phyloP scores from a whole-genome alignment of 1,140 invertebrate genomes.

The Neodiprion fabricii region DNA sequence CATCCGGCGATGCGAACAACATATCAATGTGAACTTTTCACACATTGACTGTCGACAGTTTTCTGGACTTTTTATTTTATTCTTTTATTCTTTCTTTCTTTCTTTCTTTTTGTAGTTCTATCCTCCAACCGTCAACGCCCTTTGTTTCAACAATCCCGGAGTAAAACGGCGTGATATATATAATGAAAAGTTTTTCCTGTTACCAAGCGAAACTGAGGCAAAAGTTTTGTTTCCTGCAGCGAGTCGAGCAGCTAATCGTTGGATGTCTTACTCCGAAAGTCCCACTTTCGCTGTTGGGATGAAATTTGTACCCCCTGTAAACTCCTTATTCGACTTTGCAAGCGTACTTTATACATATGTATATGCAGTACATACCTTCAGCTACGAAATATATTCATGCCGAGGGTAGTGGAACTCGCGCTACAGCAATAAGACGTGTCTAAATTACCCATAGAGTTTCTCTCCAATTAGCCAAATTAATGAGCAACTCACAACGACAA shows the following conservation, averaged over 20 bases:
- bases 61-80: too few species aligned
- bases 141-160: too few species aligned
- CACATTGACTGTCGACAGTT: too few species aligned
- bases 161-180: too few species aligned
- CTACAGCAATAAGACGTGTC: not conserved
- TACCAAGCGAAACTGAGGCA: too few species aligned
- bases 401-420: not conserved
- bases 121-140: too few species aligned
- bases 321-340: not conserved
- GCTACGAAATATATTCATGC: not conserved
- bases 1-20: too few species aligned
- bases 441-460: conserved; percentile 2
- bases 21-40: too few species aligned
- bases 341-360: not conserved
- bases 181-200: too few species aligned
- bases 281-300: not conserved
- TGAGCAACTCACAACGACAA: not conserved
- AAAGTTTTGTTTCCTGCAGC: not conserved
- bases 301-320: conserved; percentile 5
- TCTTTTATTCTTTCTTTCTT: too few species aligned
- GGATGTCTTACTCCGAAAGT: conserved; percentile 4
- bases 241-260: not conserved
- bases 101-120: too few species aligned
- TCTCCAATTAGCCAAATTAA: conserved; percentile 4
- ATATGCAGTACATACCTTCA: too few species aligned